phyloP scores from a whole-genome alignment of 1,140 invertebrate species.

The Meteorus sp. region DNA sequence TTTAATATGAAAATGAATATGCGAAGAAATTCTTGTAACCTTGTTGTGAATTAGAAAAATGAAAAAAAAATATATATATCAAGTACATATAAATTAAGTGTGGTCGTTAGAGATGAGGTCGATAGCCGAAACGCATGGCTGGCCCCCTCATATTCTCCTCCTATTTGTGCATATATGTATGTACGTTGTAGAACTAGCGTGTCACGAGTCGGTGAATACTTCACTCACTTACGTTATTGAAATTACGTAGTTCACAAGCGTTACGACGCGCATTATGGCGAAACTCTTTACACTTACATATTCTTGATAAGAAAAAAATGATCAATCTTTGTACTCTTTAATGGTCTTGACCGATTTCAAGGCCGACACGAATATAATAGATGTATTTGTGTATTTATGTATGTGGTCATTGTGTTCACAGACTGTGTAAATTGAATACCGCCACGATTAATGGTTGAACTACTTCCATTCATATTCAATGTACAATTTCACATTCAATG shows the following conservation, averaged over 20 bases:
- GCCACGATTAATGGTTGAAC: too few relatives aligned
- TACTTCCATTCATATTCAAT: too few relatives aligned
- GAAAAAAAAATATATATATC: constrained; percentile 32
- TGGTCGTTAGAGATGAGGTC: constrained; percentile 38
- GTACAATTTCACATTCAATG: too few relatives aligned
- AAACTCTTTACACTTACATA: constrained; percentile 6
- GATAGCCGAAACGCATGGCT: constrained; percentile 58
- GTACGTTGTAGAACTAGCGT: constrained; percentile 38
- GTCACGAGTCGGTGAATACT: constrained; percentile 41
- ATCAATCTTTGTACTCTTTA: constrained; percentile 19
- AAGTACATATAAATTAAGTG: constrained; percentile 27
- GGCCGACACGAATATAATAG: constrained; percentile 16
- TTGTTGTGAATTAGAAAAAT: constrained; percentile 1
- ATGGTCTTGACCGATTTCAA: constrained; percentile 29
- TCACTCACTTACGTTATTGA: constrained; percentile 17
- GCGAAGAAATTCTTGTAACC: not conserved
- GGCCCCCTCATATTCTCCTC: constrained; percentile 27
- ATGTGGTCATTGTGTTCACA: too few relatives aligned
- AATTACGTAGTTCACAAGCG: constrained; percentile 22
- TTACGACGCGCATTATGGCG: too few relatives aligned
- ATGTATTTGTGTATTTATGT: constrained; percentile 13
- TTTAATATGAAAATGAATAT: not conserved
- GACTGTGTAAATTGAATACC: not conserved
- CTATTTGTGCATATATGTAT: too few relatives aligned
- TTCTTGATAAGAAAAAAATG: constrained; percentile 8